A percentile compares a stretch with the other conserved stretches of the same genome.
phyloP scores from a whole-genome alignment of 2,113 vertebrate species.

The Lophochroa leadbeateri region DNA sequence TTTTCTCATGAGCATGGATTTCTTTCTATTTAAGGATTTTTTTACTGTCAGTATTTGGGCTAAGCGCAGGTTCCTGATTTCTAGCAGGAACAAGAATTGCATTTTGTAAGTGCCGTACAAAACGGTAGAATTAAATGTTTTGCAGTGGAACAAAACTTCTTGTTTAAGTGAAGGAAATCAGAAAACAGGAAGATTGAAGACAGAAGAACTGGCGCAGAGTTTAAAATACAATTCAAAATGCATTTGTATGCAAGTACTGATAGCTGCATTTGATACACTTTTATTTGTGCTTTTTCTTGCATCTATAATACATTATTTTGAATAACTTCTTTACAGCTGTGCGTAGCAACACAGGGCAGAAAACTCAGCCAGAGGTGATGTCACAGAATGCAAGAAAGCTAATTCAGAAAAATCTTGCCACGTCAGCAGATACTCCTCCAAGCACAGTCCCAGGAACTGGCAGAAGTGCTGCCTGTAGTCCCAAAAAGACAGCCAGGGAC shows the following conservation, averaged over 20 bases:
- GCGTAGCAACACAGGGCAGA: conserved; percentile 88
- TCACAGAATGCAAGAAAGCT: conserved; percentile 94
- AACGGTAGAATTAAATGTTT: neutral
- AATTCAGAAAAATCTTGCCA: conserved; percentile 90
- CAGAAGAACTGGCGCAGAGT: neutral
- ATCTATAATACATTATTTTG: neutral
- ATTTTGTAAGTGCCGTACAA: neutral
- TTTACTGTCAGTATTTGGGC: neutral
- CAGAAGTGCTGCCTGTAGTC: conserved; percentile 92
- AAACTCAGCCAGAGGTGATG: conserved; percentile 96
- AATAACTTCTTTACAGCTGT: conserved; percentile 79
- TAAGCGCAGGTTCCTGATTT: neutral
- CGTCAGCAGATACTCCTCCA: conserved; percentile 93
- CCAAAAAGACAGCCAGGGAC: conserved; percentile 94
- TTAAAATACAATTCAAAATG: neutral
- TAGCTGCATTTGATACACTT: neutral
- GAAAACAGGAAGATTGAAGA: neutral
- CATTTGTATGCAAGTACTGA: neutral
- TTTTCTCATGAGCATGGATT: neutral
- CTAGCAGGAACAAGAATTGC: neutral
- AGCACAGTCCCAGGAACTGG: conserved; percentile 83
- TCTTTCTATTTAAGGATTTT: neutral
- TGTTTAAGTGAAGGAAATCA: neutral
- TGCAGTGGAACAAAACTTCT: neutral
- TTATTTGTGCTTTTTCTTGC: neutral